Evolutionary conservation across 2,888 invertebrate species (phyloP).

Genomic region (Stomorhina lunata): DNA sequence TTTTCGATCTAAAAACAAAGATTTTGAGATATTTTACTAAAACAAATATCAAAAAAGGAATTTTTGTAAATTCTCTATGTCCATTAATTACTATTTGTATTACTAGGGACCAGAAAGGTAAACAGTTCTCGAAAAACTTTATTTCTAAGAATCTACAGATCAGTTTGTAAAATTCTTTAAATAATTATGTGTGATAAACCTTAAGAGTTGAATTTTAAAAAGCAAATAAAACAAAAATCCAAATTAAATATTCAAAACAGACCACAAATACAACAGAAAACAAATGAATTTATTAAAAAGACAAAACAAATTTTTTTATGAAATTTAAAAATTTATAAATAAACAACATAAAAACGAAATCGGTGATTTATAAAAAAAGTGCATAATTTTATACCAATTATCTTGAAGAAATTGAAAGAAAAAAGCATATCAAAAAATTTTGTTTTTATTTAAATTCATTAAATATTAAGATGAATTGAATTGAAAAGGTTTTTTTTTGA

Average conservation of each 20-base stretch:
- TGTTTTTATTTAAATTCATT: slow-evolving; percentile 33
- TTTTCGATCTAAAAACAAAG: too few species aligned
- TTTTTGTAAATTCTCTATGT: too few species aligned
- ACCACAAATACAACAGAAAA: background rate
- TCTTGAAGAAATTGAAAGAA: slow-evolving; percentile 19
- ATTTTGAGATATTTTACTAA: too few species aligned
- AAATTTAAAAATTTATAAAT: background rate
- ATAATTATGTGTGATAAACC: background rate
- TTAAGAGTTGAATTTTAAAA: background rate
- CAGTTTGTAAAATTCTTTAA: too few species aligned
- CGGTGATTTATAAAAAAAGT: background rate
- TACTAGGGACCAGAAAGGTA: too few species aligned
- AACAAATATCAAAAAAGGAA: too few species aligned
- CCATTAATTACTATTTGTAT: too few species aligned
- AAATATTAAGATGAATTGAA: slow-evolving; percentile 20
- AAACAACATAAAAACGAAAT: background rate
- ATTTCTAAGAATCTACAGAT: too few species aligned
- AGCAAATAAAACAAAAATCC: slow-evolving; percentile 3
- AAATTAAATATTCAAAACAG: slow-evolving; percentile 13
- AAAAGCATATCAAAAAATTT: background rate
- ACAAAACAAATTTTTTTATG: background rate
- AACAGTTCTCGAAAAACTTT: too few species aligned
- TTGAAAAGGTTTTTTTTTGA: background rate
- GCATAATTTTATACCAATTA: background rate
- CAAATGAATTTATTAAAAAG: background rate